Evolutionary conservation across 2,113 vertebrate species (phyloP), one percentile per base, ranked within the genome.

Genomic region (Oceanodroma tethys): DNA sequence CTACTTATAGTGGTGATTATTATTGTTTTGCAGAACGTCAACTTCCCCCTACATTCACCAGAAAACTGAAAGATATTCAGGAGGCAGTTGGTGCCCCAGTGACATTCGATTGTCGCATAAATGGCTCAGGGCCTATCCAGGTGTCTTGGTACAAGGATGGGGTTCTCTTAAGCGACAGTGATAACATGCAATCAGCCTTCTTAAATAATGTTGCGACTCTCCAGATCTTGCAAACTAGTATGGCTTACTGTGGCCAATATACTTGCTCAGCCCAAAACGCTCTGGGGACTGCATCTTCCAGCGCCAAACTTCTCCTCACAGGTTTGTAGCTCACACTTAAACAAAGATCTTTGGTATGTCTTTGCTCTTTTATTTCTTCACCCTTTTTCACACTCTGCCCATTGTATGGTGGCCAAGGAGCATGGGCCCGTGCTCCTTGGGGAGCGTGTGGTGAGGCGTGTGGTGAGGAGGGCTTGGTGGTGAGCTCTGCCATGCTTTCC

Each of bases 131-230:
- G 40, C 99, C 99, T 86, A 97, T 99, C 68, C 98, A 99, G 58
- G 98, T 99, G 60, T 99, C 99, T 78, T 99, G 99, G 99, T 98
- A 99, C 96, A 99, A 99, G 93, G 99, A 99, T 30, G 99, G 99
- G 38, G 97, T 98, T 84, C 97, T 99, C 75, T 95, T 99, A 94
- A 98, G 67, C 0, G 97, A 98, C 47, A 98, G 98, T 43, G 91
- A 95, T 38, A 99, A 99, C 55, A 93, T 99, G 90, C 98, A 98
- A 70, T 98, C 98, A 96, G 97, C 98, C 65, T 99, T 99, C 91
- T 98, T 99, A 60, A 99, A 99, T 97, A 99, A 99, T 34, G 98
- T 99, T 32, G 99, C 99, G 0, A 98, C 97, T 89, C 98, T 99
- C 81, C 98, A 98, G 93, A 99, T 99, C 97, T 94, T 98, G 96